These are phyloP conservation scores for Drosophila serrata DNA, from an alignment of 1,140 invertebrate genomes.

Conservation along the genomic window DNA sequence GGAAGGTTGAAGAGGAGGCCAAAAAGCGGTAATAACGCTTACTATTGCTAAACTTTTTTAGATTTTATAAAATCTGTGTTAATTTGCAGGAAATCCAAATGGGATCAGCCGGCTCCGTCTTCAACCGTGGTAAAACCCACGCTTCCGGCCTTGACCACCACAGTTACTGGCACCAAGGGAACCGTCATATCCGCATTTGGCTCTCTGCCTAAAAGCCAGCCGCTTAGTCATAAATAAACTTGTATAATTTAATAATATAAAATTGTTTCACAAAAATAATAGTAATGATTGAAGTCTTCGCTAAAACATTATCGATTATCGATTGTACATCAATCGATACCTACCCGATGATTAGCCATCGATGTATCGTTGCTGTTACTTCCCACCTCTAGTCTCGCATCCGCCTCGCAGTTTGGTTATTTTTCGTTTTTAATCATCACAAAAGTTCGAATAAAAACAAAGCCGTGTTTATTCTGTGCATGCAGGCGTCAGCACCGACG, in stretches of 20 bases:
- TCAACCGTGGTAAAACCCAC: slow-evolving; percentile 81
- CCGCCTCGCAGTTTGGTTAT: slow-evolving; percentile 10
- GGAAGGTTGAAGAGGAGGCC: slow-evolving; percentile 89
- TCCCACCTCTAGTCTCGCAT: background rate
- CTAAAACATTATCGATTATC: too few species aligned
- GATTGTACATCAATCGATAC: too few species aligned
- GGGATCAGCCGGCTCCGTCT: slow-evolving; percentile 92
- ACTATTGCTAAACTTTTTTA: background rate
- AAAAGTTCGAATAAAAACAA: slow-evolving; percentile 32
- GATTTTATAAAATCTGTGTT: background rate
- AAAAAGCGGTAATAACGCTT: slow-evolving; percentile 69
- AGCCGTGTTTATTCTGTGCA: slow-evolving; percentile 52
- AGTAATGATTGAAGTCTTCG: background rate
- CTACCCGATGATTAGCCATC: background rate
- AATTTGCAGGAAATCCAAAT: slow-evolving; percentile 92
- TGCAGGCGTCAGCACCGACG: slow-evolving; percentile 44
- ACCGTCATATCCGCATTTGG: slow-evolving; percentile 96
- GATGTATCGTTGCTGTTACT: background rate
- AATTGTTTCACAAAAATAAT: background rate
- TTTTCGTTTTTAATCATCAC: slow-evolving; percentile 40
- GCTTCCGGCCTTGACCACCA: slow-evolving; percentile 90
- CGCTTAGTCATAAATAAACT: slow-evolving; percentile 26
- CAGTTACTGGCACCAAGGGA: slow-evolving; percentile 93
- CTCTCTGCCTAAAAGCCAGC: slow-evolving; percentile 91
- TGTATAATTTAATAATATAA: background rate